These are phyloP conservation scores for Fragariocoptes setiger DNA, from an alignment of 1,140 invertebrate genomes.

Conservation along the genomic window DNA sequence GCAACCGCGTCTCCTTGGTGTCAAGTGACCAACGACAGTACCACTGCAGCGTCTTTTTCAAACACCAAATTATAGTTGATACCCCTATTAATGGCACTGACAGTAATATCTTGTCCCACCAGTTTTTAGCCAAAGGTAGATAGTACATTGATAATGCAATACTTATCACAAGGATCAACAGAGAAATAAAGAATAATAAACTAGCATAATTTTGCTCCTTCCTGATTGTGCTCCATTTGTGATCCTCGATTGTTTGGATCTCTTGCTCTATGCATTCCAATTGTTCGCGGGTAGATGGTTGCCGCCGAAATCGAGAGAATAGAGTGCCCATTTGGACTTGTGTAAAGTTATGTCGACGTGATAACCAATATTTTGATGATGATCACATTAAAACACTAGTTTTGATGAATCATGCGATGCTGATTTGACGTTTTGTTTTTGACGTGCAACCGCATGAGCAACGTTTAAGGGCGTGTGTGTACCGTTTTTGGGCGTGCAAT, in stretches of 20 bases:
- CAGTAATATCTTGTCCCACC: neutral
- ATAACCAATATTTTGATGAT: too few relatives aligned
- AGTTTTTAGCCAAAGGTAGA: constrained; percentile 20
- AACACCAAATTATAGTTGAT: constrained; percentile 16
- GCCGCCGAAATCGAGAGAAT: constrained; percentile 18
- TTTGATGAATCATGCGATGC: too few relatives aligned
- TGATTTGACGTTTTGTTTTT: too few relatives aligned
- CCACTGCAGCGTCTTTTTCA: constrained; percentile 43
- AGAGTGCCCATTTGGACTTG: constrained; percentile 11
- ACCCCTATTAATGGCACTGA: neutral
- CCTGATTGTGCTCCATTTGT: constrained; percentile 38
- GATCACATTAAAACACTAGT: too few relatives aligned
- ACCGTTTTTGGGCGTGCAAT: too few relatives aligned
- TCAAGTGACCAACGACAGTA: constrained; percentile 52
- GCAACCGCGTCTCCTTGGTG: constrained; percentile 43
- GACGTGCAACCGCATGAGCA: too few relatives aligned
- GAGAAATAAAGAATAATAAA: constrained; percentile 39
- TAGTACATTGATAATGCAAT: constrained; percentile 42
- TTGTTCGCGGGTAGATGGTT: constrained; percentile 30
- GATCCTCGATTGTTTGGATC: constrained; percentile 43
- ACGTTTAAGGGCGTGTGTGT: too few relatives aligned
- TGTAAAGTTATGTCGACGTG: too few relatives aligned
- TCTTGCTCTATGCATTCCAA: constrained; percentile 41
- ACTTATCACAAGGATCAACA: constrained; percentile 39
- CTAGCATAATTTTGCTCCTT: constrained; percentile 42